A percentile compares a stretch with the other conserved stretches of the same genome.
Evolutionary conservation across 2,888 invertebrate genomes (phyloP).

Genomic region (Campaea margaritaria): DNA sequence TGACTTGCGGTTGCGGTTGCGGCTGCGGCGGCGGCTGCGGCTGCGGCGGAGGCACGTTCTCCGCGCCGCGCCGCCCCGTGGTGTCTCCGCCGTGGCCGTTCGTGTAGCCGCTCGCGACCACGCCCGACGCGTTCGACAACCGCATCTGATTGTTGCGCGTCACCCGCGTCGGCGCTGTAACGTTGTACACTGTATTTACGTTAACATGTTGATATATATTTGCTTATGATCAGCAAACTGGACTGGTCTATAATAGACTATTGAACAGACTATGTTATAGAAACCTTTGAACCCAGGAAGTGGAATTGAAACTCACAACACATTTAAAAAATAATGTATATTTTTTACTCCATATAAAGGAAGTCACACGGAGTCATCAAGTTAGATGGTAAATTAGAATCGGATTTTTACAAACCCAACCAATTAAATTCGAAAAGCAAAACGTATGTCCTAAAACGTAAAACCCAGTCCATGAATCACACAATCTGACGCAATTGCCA

Average conservation of each 20-base stretch:
- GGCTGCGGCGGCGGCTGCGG: conserved; percentile 69
- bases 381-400: neutral
- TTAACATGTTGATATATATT: too few species aligned
- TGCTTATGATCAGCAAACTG: too few species aligned
- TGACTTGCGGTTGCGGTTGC: conserved; percentile 60
- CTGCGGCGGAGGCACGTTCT: conserved; percentile 86
- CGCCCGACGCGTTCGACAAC: conserved; percentile 81
- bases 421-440: neutral
- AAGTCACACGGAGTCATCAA: too few species aligned
- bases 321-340: too few species aligned
- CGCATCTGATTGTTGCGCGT: conserved; percentile 84
- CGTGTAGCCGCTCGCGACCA: conserved; percentile 55
- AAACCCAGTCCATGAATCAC: conserved; percentile 60
- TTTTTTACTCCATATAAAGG: too few species aligned
- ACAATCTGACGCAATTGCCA: conserved; percentile 51
- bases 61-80: conserved; percentile 85
- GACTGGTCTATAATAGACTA: too few species aligned
- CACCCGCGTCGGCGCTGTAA: conserved; percentile 75
- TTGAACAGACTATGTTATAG: too few species aligned
- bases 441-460: conserved; percentile 27
- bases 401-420: neutral
- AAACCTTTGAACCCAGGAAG: too few species aligned
- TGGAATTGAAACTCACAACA: too few species aligned
- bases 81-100: conserved; percentile 70
- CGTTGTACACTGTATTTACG: neutral